Percentiles rank a stretch among this genome's conserved stretches.
Conservation (phyloP, 2,888 invertebrate species). For the Eilema sororculum region DNA sequence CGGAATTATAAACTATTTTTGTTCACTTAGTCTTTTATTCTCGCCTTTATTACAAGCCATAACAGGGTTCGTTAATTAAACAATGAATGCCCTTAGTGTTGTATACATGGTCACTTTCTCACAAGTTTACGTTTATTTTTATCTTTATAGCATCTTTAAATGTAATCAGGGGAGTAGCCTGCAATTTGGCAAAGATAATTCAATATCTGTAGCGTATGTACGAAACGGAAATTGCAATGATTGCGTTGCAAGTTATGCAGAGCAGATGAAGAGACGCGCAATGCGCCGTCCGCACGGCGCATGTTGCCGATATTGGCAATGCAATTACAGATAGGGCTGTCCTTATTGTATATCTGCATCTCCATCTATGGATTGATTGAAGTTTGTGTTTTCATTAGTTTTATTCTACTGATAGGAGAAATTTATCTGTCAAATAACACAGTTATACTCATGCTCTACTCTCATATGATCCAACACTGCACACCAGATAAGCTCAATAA, state of each 20-base stretch:
- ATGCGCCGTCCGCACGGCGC: conserved; percentile 49
- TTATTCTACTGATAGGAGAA: not conserved
- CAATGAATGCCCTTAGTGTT: not conserved
- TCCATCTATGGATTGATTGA: not conserved
- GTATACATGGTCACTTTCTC: not conserved
- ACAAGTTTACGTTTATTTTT: conserved; percentile 22
- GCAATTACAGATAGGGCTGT: conserved; percentile 67
- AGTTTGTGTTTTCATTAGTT: not conserved
- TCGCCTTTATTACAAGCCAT: not conserved
- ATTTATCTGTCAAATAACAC: not conserved
- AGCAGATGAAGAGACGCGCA: conserved; percentile 56
- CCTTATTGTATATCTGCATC: conserved; percentile 26
- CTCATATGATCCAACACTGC: not conserved
- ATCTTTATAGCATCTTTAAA: conserved; percentile 40
- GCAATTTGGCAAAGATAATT: conserved; percentile 48
- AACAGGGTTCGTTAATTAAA: not conserved
- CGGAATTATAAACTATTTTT: not conserved
- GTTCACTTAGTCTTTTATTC: not conserved
- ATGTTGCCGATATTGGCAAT: conserved; percentile 59
- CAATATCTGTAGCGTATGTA: conserved; percentile 58
- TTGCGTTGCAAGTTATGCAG: conserved; percentile 63
- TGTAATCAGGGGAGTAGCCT: conserved; percentile 41
- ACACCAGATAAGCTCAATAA: not conserved
- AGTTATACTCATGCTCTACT: not conserved
- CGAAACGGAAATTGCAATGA: conserved; percentile 81